Evolutionary conservation across 2,113 vertebrate genomes (phyloP).

Genomic region (Vidua macroura): DNA sequence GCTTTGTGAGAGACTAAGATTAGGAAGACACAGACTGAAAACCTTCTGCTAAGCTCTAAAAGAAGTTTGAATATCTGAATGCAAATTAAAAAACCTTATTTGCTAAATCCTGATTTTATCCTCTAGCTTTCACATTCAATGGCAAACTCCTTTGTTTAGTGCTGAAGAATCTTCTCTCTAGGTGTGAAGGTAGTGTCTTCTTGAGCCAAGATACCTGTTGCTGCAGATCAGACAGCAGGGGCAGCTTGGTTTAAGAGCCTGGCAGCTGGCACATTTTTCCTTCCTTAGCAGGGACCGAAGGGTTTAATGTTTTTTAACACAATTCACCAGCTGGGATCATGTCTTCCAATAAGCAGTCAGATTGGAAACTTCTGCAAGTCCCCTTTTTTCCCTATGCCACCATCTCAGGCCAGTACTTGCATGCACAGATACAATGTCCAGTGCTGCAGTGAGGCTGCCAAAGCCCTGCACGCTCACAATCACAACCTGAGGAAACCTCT

Average conservation of each 20-base stretch:
- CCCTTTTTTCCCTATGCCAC: background rate
- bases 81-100: background rate
- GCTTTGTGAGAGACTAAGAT: background rate
- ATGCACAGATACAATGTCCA: background rate
- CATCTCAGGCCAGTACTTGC: background rate
- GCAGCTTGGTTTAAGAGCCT: background rate
- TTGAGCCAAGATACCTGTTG: slow-evolving; percentile 2
- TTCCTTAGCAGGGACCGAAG: slow-evolving; percentile 17
- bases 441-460: background rate
- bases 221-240: slow-evolving; percentile 24
- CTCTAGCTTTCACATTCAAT: background rate
- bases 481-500: background rate
- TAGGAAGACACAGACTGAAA: background rate
- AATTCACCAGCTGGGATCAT: background rate
- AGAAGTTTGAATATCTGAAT: background rate
- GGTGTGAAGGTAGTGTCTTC: slow-evolving; percentile 3
- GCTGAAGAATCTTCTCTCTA: background rate
- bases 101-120: background rate
- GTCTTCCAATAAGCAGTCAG: background rate
- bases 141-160: background rate
- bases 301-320: slow-evolving; percentile 4
- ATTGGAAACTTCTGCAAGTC: background rate
- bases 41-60: background rate
- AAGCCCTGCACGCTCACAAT: background rate
- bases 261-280: slow-evolving; percentile 43